Base-by-base conservation (phyloP, 2,113 vertebrate species). In the Neotoma lepida region DNA sequence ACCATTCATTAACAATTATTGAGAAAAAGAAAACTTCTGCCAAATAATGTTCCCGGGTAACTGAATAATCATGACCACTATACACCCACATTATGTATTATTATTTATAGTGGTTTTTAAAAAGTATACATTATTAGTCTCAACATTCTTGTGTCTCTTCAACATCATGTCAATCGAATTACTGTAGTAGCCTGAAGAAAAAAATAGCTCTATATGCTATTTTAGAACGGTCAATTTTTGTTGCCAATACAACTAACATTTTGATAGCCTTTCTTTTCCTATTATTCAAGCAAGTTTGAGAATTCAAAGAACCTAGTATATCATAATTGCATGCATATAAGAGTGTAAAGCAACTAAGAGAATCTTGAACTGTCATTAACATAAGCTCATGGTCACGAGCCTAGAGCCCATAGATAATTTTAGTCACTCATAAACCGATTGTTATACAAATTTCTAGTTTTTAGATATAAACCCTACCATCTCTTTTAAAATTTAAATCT, bases 251-350 rank as follows among this genome's bases (percentile, higher is more conserved):
- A 51, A 26, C 80, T 44, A 74, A 22, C 18, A n/a, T 39, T 39
- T 12, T 58, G 12, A 24, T 4, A 76, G 58, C 76, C 28, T 82
- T 66, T 10, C 71, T 74, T 64, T 88, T 87, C 4, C n/a, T 10
- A 85, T 66, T 88, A 64, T 92, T 64, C 13, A 70, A 91, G 58
- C 26, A 81, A n/a, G 35, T 82, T 78, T 81, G 20, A 94, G 46
- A 89, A 91, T 68, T 85, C 49, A 91, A 84, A 89, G 9, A 94
- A 87, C 8, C 4, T 54, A 74, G 5, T 13, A 71, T 87, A 28
- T 6, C 71, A 94, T 39, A 96, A 87, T 86, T 85, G 71, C 51
- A 90, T 35, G 4, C 26, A 90, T 77, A 89, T 44, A 49, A 90
- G 18, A 84, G 3, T 54, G 41, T n/a, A 7, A 89, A 80, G 71